phyloP scores from a whole-genome alignment of 2,113 vertebrate species.

The western clawed frog (Xenopus tropicalis) region DNA sequence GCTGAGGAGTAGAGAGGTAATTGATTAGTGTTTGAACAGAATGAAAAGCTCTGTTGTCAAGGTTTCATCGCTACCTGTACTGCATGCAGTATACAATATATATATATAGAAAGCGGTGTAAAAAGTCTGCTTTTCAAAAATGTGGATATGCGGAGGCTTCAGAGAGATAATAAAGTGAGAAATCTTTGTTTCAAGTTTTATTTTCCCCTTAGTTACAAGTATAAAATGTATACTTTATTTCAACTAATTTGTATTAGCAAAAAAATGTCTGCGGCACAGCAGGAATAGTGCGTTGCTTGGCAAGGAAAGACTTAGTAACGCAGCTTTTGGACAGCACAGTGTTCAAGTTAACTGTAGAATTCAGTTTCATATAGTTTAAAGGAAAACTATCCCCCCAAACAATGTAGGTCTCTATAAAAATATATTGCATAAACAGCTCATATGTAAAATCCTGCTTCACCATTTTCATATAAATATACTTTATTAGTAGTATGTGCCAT shows the following conservation, averaged over 20 bases:
- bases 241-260: background rate
- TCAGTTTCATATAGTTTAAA: too few relatives aligned
- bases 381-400: too few relatives aligned
- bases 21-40: slow-evolving; percentile 44
- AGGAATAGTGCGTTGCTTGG: background rate
- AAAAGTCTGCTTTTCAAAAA: slow-evolving; percentile 15
- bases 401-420: too few relatives aligned
- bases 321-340: too few relatives aligned
- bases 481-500: too few relatives aligned
- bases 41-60: slow-evolving; percentile 21
- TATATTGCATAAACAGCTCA: too few relatives aligned
- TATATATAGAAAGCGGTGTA: slow-evolving; percentile 12
- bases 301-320: too few relatives aligned
- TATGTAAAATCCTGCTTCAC: too few relatives aligned
- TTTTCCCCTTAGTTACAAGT: too few relatives aligned
- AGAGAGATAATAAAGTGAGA: slow-evolving; percentile 7
- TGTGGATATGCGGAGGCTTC: background rate
- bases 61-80: slow-evolving; percentile 8
- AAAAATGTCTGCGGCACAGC: background rate
- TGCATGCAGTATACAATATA: background rate
- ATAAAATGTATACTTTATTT: too few relatives aligned
- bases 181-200: background rate
- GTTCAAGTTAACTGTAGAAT: too few relatives aligned
- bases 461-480: too few relatives aligned
- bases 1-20: slow-evolving; percentile 13